Conservation (phyloP, 1,140 invertebrate genomes). For the Palaemon carinicauda region DNA sequence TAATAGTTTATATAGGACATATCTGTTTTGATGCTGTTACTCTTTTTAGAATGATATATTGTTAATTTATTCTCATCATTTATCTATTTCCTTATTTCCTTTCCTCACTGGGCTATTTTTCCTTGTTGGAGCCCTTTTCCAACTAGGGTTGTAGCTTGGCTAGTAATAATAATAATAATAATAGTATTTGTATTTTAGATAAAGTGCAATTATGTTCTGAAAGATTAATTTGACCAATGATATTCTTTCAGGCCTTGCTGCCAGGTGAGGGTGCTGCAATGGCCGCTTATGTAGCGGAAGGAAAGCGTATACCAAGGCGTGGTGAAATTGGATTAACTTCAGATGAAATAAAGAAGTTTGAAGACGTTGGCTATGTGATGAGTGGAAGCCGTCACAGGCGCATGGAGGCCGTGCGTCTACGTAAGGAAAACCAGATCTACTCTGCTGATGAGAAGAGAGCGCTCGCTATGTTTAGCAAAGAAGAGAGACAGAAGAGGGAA, state of each 20-base stretch:
- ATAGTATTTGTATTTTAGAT: background rate
- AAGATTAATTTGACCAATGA: background rate
- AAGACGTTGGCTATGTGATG: constrained; percentile 96
- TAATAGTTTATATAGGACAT: no score
- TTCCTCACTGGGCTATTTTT: no score
- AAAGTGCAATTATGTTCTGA: no score
- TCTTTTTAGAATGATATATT: no score
- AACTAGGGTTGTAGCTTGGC: no score
- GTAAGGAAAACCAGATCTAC: constrained; percentile 99
- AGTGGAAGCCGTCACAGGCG: constrained; percentile 93
- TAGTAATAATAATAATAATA: no score
- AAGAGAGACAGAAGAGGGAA: constrained; percentile 95
- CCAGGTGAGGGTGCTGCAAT: constrained; percentile 80
- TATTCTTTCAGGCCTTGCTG: constrained; percentile 67
- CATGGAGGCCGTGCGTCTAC: constrained; percentile 99
- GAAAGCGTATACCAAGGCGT: constrained; percentile 95
- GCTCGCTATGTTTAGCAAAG: constrained; percentile 97
- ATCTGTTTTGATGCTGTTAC: no score
- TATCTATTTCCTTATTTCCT: no score
- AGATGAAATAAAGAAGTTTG: constrained; percentile 92
- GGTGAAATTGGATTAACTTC: constrained; percentile 98
- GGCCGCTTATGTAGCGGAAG: constrained; percentile 98
- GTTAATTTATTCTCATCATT: no score
- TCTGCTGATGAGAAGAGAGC: constrained; percentile 99
- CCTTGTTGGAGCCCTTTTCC: no score